phyloP scores from a whole-genome alignment of 2,113 vertebrate genomes.

The Chauna torquata region DNA sequence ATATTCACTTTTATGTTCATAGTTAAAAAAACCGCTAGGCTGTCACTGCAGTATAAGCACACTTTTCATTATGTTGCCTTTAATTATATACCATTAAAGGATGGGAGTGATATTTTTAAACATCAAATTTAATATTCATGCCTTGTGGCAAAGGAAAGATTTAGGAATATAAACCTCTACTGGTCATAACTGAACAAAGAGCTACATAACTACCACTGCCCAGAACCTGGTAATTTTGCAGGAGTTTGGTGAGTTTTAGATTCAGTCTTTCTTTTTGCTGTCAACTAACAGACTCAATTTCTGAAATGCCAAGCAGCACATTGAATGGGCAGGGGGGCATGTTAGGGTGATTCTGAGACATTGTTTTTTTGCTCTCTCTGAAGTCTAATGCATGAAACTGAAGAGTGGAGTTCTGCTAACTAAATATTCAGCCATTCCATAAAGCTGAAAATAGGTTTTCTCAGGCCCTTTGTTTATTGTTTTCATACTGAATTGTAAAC shows the following conservation, averaged over 20 bases:
- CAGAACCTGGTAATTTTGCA: not conserved
- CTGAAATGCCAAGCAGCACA: not conserved
- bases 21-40: not conserved
- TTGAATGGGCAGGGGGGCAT: not conserved
- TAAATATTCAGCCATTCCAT: not conserved
- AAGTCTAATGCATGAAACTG: not conserved
- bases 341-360: not conserved
- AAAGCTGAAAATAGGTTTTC: not conserved
- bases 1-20: not conserved
- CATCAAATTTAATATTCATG: not conserved
- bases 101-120: constrained; percentile 14
- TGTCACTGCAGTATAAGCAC: not conserved
- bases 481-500: not conserved
- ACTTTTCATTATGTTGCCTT: not conserved
- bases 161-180: not conserved
- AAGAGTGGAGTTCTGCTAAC: not conserved
- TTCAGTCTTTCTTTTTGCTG: not conserved
- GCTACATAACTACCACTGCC: not conserved
- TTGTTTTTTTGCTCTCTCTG: not conserved
- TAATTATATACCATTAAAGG: constrained; percentile 4
- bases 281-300: not conserved
- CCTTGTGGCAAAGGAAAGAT: not conserved
- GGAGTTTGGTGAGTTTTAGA: not conserved
- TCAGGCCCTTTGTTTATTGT: not conserved
- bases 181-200: not conserved